These are phyloP conservation scores for Rhysida immarginata DNA, from an alignment of 1,140 invertebrate species.

Conservation along the genomic window DNA sequence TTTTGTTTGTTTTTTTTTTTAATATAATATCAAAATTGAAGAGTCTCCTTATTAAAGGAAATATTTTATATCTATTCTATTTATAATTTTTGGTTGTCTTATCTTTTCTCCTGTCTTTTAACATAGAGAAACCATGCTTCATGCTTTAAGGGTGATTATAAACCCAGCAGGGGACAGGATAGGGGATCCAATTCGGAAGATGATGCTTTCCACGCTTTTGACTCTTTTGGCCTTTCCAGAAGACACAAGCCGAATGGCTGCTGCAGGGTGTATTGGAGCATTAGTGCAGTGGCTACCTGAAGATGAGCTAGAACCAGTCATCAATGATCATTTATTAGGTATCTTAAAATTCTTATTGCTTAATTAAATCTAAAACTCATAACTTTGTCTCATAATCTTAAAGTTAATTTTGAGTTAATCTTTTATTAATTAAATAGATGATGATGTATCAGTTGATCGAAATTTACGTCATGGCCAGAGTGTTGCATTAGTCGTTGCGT, in stretches of 20 bases:
- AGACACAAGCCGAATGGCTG: slow-evolving; percentile 59
- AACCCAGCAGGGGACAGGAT: slow-evolving; percentile 75
- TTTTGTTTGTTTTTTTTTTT: too few relatives aligned
- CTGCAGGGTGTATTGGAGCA: slow-evolving; percentile 75
- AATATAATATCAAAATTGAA: too few relatives aligned
- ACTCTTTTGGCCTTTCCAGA: slow-evolving; percentile 51
- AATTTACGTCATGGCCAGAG: slow-evolving; percentile 62
- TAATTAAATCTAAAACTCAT: too few relatives aligned
- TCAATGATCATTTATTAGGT: slow-evolving; percentile 59
- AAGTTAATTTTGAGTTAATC: too few relatives aligned
- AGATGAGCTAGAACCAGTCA: slow-evolving; percentile 54
- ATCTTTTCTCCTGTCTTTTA: slow-evolving; percentile 12
- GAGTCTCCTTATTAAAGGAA: too few relatives aligned
- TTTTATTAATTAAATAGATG: too few relatives aligned
- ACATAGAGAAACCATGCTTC: slow-evolving; percentile 70
- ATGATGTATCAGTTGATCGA: slow-evolving; percentile 47
- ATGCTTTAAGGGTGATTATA: slow-evolving; percentile 69
- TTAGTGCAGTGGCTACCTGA: slow-evolving; percentile 56
- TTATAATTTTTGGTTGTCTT: too few relatives aligned
- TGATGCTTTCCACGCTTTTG: slow-evolving; percentile 54
- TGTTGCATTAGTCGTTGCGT: slow-evolving; percentile 61
- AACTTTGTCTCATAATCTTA: too few relatives aligned
- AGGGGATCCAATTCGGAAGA: slow-evolving; percentile 58
- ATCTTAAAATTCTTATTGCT: slow-evolving; percentile 17
- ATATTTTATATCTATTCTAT: too few relatives aligned